A percentile compares a stretch with the other conserved stretches of the same genome.
These are phyloP conservation scores for Brachyrhaphis roseni DNA, from an alignment of 2,797 vertebrate genomes.

Conservation along the genomic window DNA sequence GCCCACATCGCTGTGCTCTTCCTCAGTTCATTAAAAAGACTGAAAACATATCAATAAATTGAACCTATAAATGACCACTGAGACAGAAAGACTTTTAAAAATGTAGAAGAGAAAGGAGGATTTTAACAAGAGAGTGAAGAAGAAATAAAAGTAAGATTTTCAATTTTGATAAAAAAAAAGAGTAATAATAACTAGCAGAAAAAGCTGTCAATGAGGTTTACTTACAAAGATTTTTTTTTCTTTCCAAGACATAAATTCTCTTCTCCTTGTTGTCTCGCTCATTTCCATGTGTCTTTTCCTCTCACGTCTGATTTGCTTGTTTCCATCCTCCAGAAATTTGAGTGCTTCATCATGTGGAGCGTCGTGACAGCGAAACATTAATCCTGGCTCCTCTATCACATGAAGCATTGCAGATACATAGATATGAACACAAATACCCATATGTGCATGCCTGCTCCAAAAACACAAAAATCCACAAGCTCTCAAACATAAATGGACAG, in stretches of 20 bases:
- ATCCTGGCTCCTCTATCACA: conserved; percentile 46
- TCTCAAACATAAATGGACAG: conserved; percentile 14
- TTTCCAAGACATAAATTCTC: neutral
- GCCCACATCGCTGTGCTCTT: neutral
- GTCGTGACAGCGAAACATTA: conserved; percentile 66
- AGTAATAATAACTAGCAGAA: neutral
- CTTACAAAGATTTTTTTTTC: neutral
- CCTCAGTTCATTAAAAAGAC: neutral
- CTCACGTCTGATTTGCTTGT: conserved; percentile 37
- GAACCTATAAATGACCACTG: neutral
- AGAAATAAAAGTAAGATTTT: neutral
- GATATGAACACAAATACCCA: conserved; percentile 7
- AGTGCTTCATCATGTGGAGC: conserved; percentile 69
- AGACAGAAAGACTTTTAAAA: neutral
- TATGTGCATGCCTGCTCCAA: neutral
- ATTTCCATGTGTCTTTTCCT: conserved; percentile 33
- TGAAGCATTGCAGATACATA: conserved; percentile 4
- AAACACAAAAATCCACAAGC: neutral
- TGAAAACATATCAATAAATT: neutral
- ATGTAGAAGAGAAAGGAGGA: neutral
- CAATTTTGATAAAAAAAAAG: neutral
- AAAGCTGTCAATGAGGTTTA: neutral
- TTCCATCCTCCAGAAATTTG: conserved; percentile 57
- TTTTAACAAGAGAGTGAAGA: neutral
- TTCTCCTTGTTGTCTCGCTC: conserved; percentile 3